These are phyloP conservation scores for Hypolimnas misippus DNA, from an alignment of 2,888 invertebrate species.

Conservation along the genomic window DNA sequence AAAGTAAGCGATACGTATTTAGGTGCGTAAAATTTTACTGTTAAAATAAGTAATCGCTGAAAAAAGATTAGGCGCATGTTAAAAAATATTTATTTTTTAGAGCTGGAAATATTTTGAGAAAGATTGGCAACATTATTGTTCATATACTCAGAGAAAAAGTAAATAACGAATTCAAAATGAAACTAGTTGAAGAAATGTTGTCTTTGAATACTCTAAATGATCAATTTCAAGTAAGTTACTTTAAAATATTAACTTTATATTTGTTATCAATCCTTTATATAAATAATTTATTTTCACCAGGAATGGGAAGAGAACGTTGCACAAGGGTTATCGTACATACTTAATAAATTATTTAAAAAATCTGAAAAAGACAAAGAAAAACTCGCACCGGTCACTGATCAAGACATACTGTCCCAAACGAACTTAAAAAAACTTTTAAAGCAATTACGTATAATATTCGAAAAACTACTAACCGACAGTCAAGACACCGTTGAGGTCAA, in stretches of 20 bases:
- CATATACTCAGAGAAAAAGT: constrained; percentile 58
- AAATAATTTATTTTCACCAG: constrained; percentile 66
- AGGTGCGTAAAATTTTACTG: constrained; percentile 51
- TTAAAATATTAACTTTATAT: background rate
- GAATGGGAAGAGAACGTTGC: constrained; percentile 92
- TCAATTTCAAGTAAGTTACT: constrained; percentile 64
- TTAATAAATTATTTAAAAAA: constrained; percentile 86
- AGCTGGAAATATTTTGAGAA: constrained; percentile 60
- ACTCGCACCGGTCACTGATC: constrained; percentile 78
- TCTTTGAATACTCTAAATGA: constrained; percentile 67
- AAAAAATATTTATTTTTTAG: constrained; percentile 52
- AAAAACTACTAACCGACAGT: constrained; percentile 62
- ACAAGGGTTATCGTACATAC: constrained; percentile 85
- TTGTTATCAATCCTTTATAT: background rate
- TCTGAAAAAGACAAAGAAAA: constrained; percentile 86
- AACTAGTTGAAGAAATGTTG: constrained; percentile 72
- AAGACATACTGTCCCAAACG: constrained; percentile 69
- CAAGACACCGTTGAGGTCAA: constrained; percentile 44
- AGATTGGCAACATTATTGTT: constrained; percentile 64
- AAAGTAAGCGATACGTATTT: constrained; percentile 63
- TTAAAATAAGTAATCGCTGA: background rate
- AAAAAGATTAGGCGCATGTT: background rate
- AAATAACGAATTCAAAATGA: constrained; percentile 62
- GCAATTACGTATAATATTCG: constrained; percentile 68
- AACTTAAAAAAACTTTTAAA: constrained; percentile 75